Conservation (phyloP, 2,888 invertebrate genomes). For the Polymixis flavicincta region DNA sequence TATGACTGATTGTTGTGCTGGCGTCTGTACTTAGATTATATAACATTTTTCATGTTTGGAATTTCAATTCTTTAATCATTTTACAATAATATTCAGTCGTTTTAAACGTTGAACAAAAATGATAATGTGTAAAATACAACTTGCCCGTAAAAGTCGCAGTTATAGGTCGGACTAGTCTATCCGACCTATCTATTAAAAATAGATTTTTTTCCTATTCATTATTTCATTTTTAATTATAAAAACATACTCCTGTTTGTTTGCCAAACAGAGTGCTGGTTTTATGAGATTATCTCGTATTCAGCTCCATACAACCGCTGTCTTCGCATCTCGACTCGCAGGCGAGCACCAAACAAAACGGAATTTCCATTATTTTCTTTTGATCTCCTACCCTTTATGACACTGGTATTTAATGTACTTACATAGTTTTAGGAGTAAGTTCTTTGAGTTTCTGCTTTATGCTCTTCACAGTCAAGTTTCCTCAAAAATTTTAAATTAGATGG, state of each 20-base stretch:
- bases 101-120: not conserved
- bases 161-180: too few relatives aligned
- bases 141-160: not conserved
- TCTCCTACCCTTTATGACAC: slow-evolving; percentile 65
- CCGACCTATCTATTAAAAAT: not conserved
- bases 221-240: not conserved
- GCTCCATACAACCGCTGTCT: slow-evolving; percentile 42
- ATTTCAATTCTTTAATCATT: too few relatives aligned
- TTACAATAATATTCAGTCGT: too few relatives aligned
- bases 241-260: slow-evolving; percentile 13
- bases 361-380: slow-evolving; percentile 68
- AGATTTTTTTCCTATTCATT: too few relatives aligned
- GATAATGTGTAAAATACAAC: not conserved
- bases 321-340: slow-evolving; percentile 34
- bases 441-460: slow-evolving; percentile 51
- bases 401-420: slow-evolving; percentile 68
- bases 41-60: too few relatives aligned
- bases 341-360: slow-evolving; percentile 62
- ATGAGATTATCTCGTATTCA: slow-evolving; percentile 35
- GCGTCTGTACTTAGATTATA: too few relatives aligned
- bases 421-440: slow-evolving; percentile 63
- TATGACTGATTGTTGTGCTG: too few relatives aligned
- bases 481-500: slow-evolving; percentile 42
- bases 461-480: slow-evolving; percentile 31
- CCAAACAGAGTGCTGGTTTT: slow-evolving; percentile 15